A percentile compares a stretch with the other conserved stretches of the same genome.
phyloP scores from a whole-genome alignment of 2,113 vertebrate species.

The Siphamia tubifer region DNA sequence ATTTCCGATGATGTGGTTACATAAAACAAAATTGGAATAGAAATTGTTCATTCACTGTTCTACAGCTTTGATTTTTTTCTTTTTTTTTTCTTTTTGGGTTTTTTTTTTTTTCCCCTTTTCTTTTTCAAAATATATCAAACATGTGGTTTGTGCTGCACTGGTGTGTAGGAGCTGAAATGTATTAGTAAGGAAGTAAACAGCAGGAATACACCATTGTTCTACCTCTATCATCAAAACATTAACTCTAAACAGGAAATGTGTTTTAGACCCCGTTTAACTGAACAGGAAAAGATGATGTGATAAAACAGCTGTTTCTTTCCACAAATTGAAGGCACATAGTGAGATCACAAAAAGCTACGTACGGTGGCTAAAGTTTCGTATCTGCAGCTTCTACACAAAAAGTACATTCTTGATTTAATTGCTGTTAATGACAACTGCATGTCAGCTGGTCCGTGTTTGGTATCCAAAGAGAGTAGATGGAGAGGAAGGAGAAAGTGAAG shows the following conservation, averaged over 20 bases:
- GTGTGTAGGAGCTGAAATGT: slow-evolving; percentile 16
- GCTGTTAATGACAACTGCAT: slow-evolving; percentile 31
- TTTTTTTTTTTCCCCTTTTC: too few relatives aligned
- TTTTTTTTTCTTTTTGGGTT: too few relatives aligned
- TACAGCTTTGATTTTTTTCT: too few relatives aligned
- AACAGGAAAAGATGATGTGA: slow-evolving; percentile 29
- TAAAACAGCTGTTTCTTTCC: slow-evolving; percentile 26
- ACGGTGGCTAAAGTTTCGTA: slow-evolving; percentile 14
- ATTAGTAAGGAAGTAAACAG: slow-evolving; percentile 51
- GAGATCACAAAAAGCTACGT: slow-evolving; percentile 6
- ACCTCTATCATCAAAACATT: slow-evolving; percentile 38
- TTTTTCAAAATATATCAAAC: too few relatives aligned
- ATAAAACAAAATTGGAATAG: too few relatives aligned
- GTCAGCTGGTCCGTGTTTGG: slow-evolving; percentile 16
- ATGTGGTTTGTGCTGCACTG: not conserved
- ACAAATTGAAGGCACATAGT: slow-evolving; percentile 45
- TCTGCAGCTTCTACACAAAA: slow-evolving; percentile 30
- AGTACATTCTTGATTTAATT: slow-evolving; percentile 31
- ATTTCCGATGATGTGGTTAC: too few relatives aligned
- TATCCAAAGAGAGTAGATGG: slow-evolving; percentile 17
- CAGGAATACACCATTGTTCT: slow-evolving; percentile 49
- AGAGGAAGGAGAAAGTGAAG: slow-evolving; percentile 49
- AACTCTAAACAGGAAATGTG: slow-evolving; percentile 57
- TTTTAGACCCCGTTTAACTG: slow-evolving; percentile 30
- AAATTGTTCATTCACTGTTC: not conserved